Percentiles rank a stretch among this genome's conserved stretches.
These are phyloP conservation scores for Lepidochitona cinerea DNA, from an alignment of 2,888 invertebrate genomes.

Conservation along the genomic window DNA sequence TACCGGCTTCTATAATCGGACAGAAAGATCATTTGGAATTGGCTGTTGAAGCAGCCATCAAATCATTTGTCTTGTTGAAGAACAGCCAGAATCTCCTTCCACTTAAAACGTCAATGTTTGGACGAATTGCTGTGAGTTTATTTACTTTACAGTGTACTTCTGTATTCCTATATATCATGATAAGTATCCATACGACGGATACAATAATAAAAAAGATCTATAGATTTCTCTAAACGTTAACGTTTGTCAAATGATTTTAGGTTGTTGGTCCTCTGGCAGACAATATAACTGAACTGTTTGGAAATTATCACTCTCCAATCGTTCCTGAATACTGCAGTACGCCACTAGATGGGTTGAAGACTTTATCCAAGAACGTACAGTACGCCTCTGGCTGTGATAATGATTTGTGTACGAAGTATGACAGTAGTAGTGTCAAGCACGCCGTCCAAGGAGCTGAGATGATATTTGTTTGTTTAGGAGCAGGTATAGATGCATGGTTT, in stretches of 20 bases:
- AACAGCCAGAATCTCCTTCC: constrained; percentile 41
- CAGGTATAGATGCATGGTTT: constrained; percentile 35
- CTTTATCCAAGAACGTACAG: constrained; percentile 34
- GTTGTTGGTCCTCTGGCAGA: constrained; percentile 67
- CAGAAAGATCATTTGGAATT: constrained; percentile 37
- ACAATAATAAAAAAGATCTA: no score
- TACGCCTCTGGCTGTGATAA: constrained; percentile 51
- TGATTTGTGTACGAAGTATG: constrained; percentile 48
- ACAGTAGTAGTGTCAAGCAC: constrained; percentile 28
- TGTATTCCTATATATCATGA: no score
- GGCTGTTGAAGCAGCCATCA: constrained; percentile 47
- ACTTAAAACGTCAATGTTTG: constrained; percentile 10
- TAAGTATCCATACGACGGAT: no score
- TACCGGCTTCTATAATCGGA: not conserved
- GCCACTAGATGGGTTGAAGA: constrained; percentile 47
- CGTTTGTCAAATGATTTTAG: no score
- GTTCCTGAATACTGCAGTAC: constrained; percentile 48
- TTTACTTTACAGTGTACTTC: no score
- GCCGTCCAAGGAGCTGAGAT: constrained; percentile 50
- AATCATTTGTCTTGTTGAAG: constrained; percentile 56
- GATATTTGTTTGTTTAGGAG: constrained; percentile 61
- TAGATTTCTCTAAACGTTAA: no score
- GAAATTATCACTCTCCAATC: constrained; percentile 55
- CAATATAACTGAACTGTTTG: constrained; percentile 53
- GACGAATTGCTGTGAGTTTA: not conserved